These are phyloP conservation scores for Leucoma salicis DNA, from an alignment of 2,888 invertebrate species.

Conservation along the genomic window DNA sequence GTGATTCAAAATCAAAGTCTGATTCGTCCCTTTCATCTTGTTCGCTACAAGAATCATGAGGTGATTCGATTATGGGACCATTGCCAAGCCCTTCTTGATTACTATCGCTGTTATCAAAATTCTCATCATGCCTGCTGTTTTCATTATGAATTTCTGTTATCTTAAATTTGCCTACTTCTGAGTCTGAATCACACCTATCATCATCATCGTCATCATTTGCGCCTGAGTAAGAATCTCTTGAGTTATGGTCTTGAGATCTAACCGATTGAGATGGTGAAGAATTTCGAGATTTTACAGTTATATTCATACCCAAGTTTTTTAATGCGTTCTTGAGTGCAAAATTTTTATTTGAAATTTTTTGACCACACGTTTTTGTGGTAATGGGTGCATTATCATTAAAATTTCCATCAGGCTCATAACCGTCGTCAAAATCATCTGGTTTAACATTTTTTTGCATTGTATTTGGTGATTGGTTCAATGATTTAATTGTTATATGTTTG, in stretches of 20 bases:
- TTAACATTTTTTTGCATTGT: slow-evolving; percentile 13
- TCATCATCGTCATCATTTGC: slow-evolving; percentile 16
- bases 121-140: slow-evolving; percentile 40
- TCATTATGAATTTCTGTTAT: slow-evolving; percentile 56
- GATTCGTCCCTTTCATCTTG: slow-evolving; percentile 40
- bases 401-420: slow-evolving; percentile 20
- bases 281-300: slow-evolving; percentile 61
- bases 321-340: slow-evolving; percentile 49
- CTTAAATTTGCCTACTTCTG: slow-evolving; percentile 45
- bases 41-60: slow-evolving; percentile 47
- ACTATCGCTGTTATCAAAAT: slow-evolving; percentile 27
- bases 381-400: slow-evolving; percentile 19
- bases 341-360: slow-evolving; percentile 23
- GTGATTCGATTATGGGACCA: slow-evolving; percentile 51
- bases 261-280: slow-evolving; percentile 40
- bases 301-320: slow-evolving; percentile 60
- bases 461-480: slow-evolving; percentile 27
- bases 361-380: slow-evolving; percentile 20
- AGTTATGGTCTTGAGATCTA: slow-evolving; percentile 32
- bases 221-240: slow-evolving; percentile 31
- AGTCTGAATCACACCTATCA: slow-evolving; percentile 42
- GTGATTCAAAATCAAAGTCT: slow-evolving; percentile 50
- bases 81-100: slow-evolving; percentile 14
- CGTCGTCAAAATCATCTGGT: slow-evolving; percentile 20
- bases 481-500: slow-evolving; percentile 58